Conservation (phyloP, 2,888 invertebrate genomes). For the Oxyscelio sp. region DNA sequence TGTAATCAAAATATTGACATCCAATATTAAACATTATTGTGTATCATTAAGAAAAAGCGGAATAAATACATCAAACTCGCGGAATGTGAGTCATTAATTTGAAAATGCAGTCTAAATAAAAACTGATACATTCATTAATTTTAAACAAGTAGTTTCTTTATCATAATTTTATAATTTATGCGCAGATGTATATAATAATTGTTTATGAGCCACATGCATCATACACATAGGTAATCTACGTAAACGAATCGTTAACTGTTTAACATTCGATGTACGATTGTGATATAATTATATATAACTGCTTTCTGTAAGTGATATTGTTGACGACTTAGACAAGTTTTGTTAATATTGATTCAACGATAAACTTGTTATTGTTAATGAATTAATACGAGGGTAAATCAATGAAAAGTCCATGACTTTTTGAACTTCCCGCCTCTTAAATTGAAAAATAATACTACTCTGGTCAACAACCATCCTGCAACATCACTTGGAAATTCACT, state of each 20-base stretch:
- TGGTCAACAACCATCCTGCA: no score
- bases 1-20: slow-evolving; percentile 13
- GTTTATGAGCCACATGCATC: slow-evolving; percentile 5
- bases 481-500: no score
- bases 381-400: no score
- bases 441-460: no score
- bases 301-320: no score
- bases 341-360: no score
- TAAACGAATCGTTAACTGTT: neutral
- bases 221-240: neutral
- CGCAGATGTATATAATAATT: slow-evolving; percentile 11
- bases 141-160: slow-evolving; percentile 17
- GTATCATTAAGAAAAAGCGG: neutral
- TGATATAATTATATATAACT: neutral
- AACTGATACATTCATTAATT: slow-evolving; percentile 42
- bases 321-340: no score
- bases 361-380: no score
- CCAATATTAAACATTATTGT: slow-evolving; percentile 1
- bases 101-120: slow-evolving; percentile 27
- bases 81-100: slow-evolving; percentile 27
- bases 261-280: neutral
- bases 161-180: slow-evolving; percentile 15
- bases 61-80: slow-evolving; percentile 16
- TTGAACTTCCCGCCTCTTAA: no score
- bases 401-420: no score